A percentile compares a stretch with the other conserved stretches of the same genome.
Evolutionary conservation across 2,888 invertebrate species (phyloP).

Genomic region (Epirrhoe alternata): DNA sequence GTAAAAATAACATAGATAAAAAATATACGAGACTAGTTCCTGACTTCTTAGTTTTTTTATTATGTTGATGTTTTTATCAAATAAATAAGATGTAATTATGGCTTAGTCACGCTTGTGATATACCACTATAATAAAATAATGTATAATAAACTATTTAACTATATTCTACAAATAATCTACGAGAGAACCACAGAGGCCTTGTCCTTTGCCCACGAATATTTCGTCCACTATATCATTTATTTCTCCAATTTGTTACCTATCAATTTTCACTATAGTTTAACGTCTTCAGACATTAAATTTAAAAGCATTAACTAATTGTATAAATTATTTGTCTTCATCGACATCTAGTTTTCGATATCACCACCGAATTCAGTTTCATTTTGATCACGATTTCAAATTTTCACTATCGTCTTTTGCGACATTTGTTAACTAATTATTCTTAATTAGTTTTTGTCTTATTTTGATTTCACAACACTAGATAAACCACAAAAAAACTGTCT

Average conservation of each 20-base stretch:
- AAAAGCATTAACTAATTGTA: constrained; percentile 11
- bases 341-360: neutral
- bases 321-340: neutral
- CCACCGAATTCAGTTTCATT: neutral
- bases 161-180: constrained; percentile 4
- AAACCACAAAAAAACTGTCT: too few species aligned
- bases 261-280: constrained; percentile 10
- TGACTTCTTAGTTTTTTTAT: constrained; percentile 14
- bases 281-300: neutral
- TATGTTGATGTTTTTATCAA: constrained; percentile 9
- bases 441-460: too few species aligned
- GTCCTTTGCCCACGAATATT: neutral
- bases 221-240: constrained; percentile 1
- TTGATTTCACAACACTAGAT: too few species aligned
- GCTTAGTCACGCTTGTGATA: neutral
- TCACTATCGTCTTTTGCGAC: neutral
- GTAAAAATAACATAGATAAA: constrained; percentile 7
- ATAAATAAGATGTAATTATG: neutral
- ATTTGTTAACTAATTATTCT: too few species aligned
- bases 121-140: neutral
- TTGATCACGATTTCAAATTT: neutral
- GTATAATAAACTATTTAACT: neutral
- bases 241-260: constrained; percentile 23
- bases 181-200: neutral
- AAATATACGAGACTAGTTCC: constrained; percentile 14